These are phyloP conservation scores for Vulpes lagopus DNA, from an alignment of 2,113 vertebrate genomes.

Conservation along the genomic window DNA sequence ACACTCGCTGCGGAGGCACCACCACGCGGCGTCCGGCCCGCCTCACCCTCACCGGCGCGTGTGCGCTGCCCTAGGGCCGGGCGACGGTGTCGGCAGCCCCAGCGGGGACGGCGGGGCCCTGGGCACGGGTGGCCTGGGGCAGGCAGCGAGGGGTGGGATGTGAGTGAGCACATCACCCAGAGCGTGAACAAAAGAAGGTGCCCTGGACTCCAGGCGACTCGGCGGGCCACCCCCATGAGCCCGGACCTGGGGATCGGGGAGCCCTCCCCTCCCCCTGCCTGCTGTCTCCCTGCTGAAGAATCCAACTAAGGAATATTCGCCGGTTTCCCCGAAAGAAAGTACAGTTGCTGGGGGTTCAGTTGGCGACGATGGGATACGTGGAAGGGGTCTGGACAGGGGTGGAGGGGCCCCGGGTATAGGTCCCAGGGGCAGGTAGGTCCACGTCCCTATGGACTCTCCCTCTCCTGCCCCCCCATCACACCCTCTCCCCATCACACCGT, in stretches of 20 bases:
- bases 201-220: neutral
- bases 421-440: too few relatives aligned
- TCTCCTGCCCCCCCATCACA: neutral
- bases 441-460: neutral
- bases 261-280: neutral
- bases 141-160: neutral
- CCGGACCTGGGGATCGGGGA: constrained; percentile 28
- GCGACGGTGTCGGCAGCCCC: neutral
- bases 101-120: neutral
- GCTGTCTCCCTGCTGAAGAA: constrained; percentile 53
- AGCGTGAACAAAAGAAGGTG: constrained; percentile 33
- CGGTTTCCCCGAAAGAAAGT: neutral
- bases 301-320: constrained; percentile 64
- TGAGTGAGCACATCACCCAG: neutral
- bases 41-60: neutral
- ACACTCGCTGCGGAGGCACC: accelerated
- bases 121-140: neutral
- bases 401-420: accelerated
- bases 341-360: constrained; percentile 42
- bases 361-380: neutral
- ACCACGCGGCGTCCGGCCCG: too few relatives aligned
- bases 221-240: neutral
- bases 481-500: neutral
- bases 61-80: neutral
- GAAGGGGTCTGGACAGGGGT: neutral